phyloP scores from a whole-genome alignment of 2,113 vertebrate genomes.

The Sprattus sprattus region DNA sequence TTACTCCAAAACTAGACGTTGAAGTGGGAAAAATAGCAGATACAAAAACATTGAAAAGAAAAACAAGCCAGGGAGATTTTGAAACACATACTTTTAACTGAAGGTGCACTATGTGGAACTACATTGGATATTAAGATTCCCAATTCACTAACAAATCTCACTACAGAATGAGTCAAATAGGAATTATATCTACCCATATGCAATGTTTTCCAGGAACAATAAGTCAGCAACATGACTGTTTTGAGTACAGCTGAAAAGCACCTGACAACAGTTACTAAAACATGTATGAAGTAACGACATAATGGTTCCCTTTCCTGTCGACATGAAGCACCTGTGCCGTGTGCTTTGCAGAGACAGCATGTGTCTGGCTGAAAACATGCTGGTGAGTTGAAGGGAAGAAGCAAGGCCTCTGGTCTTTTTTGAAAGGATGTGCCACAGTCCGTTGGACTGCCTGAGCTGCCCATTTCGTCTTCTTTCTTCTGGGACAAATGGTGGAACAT shows the following conservation, averaged over 20 bases:
- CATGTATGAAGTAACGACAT: not conserved
- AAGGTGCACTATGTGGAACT: not conserved
- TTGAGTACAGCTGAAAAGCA: not conserved
- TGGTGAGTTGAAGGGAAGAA: not conserved
- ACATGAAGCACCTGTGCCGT: not conserved
- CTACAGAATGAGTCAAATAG: not conserved
- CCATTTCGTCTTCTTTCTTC: not conserved
- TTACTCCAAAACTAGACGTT: not conserved
- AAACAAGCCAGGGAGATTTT: not conserved
- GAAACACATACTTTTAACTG: not conserved
- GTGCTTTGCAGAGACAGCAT: not conserved
- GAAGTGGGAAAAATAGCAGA: not conserved
- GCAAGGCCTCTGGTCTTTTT: not conserved
- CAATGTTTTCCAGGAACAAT: not conserved
- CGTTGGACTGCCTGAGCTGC: not conserved
- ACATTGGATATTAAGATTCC: not conserved
- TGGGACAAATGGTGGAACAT: slow-evolving; percentile 10
- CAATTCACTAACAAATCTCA: not conserved
- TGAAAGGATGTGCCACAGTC: not conserved
- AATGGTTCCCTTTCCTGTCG: not conserved
- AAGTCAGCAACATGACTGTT: not conserved
- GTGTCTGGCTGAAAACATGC: not conserved
- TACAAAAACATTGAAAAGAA: not conserved
- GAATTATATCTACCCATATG: not conserved
- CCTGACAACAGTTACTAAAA: not conserved